These are phyloP conservation scores for Caradrina clavipalpis DNA, from an alignment of 2,888 invertebrate species.

Conservation along the genomic window DNA sequence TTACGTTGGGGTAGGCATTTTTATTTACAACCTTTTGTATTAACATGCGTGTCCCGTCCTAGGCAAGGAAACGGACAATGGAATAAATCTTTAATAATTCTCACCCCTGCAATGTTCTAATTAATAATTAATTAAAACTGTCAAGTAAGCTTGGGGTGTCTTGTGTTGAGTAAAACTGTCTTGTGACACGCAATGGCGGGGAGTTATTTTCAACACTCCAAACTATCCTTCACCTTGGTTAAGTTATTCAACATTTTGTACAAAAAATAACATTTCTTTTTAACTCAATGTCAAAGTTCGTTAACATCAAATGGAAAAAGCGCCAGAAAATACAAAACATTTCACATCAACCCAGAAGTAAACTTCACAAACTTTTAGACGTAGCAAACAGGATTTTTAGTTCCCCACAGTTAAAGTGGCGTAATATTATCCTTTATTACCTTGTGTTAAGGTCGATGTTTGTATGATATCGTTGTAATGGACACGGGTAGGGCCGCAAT, in stretches of 20 bases:
- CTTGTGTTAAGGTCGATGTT: conserved; percentile 63
- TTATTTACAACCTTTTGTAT: conserved; percentile 29
- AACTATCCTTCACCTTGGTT: conserved; percentile 13
- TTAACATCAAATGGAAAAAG: conserved; percentile 19
- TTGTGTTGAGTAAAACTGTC: conserved; percentile 44
- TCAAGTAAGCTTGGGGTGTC: conserved; percentile 54
- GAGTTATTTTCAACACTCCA: conserved; percentile 25
- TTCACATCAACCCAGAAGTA: conserved; percentile 33
- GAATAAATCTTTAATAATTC: conserved; percentile 40
- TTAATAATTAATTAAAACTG: conserved; percentile 61
- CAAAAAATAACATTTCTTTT: background rate
- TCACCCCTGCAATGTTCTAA: conserved; percentile 44
- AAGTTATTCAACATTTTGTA: background rate
- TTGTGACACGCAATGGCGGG: conserved; percentile 47
- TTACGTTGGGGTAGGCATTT: conserved; percentile 38
- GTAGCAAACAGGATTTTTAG: conserved; percentile 48
- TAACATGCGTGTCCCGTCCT: conserved; percentile 19
- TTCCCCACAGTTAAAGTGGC: conserved; percentile 31
- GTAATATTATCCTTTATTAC: conserved; percentile 49
- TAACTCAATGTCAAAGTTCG: conserved; percentile 22
- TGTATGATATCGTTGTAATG: conserved; percentile 64
- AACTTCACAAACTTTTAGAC: conserved; percentile 44
- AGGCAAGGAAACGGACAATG: conserved; percentile 33
- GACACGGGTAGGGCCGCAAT: conserved; percentile 75
- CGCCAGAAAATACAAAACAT: conserved; percentile 32